A percentile compares a stretch with the other conserved stretches of the same genome.
Evolutionary conservation across 1,140 invertebrate genomes (phyloP).

Genomic region (Caligus rogercresseyi): DNA sequence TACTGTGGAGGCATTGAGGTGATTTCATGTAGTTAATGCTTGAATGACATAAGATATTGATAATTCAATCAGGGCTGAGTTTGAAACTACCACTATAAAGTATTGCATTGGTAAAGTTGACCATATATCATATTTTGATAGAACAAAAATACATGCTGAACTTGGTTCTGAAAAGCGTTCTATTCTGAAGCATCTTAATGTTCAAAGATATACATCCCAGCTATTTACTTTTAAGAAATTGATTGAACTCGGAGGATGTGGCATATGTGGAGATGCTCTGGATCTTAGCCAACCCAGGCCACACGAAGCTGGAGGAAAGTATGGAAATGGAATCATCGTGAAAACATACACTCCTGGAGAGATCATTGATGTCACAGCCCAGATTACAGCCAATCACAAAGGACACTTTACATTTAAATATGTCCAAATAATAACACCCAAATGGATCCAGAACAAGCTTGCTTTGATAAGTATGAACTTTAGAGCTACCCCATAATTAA

Average conservation of each 20-base stretch:
- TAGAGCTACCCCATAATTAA: not conserved
- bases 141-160: too few relatives aligned
- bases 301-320: slow-evolving; percentile 21
- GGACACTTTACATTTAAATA: slow-evolving; percentile 30
- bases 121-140: too few relatives aligned
- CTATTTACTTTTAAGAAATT: too few relatives aligned
- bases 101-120: too few relatives aligned
- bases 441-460: slow-evolving; percentile 23
- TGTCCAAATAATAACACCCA: slow-evolving; percentile 27
- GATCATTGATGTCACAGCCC: slow-evolving; percentile 25
- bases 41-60: too few relatives aligned
- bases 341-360: slow-evolving; percentile 23
- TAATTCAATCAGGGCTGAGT: too few relatives aligned
- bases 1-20: too few relatives aligned
- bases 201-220: too few relatives aligned
- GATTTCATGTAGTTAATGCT: too few relatives aligned
- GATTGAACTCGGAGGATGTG: slow-evolving; percentile 4
- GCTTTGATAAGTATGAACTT: slow-evolving; percentile 22
- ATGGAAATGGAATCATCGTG: slow-evolving; percentile 23
- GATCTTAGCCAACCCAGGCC: not conserved
- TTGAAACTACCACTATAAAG: too few relatives aligned
- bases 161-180: too few relatives aligned
- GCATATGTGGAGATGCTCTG: slow-evolving; percentile 9
- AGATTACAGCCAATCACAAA: slow-evolving; percentile 31
- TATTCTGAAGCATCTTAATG: too few relatives aligned